phyloP scores from a whole-genome alignment of 1,140 invertebrate species.

The Gryon sp. region DNA sequence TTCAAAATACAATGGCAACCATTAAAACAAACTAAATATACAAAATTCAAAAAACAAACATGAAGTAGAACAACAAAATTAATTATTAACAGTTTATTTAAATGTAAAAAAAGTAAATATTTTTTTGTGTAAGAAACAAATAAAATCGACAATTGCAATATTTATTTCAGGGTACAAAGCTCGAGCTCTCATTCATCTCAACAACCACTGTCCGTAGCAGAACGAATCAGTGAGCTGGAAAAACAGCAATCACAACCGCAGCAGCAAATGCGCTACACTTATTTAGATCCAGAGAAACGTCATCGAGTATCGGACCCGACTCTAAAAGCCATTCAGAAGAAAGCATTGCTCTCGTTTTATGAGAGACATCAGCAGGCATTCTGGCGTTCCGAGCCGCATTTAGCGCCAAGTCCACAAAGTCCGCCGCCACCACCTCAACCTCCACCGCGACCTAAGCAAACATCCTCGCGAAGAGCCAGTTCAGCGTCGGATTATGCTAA shows the following conservation, averaged over 20 bases:
- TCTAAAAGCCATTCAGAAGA: slow-evolving; percentile 92
- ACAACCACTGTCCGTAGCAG: slow-evolving; percentile 84
- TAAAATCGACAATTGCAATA: neutral
- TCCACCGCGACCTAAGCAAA: slow-evolving; percentile 80
- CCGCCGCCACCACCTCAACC: slow-evolving; percentile 78
- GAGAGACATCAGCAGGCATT: slow-evolving; percentile 85
- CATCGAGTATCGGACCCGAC: slow-evolving; percentile 87
- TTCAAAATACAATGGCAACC: too few relatives aligned
- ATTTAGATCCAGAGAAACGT: slow-evolving; percentile 88
- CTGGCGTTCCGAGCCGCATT: slow-evolving; percentile 83
- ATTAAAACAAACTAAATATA: too few relatives aligned
- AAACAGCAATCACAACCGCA: slow-evolving; percentile 74
- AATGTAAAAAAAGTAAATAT: too few relatives aligned
- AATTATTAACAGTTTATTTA: too few relatives aligned
- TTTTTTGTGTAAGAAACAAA: too few relatives aligned
- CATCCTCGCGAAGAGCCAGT: slow-evolving; percentile 82
- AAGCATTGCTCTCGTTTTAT: slow-evolving; percentile 91
- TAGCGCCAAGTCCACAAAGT: slow-evolving; percentile 71
- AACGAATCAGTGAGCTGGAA: slow-evolving; percentile 87
- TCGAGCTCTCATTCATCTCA: slow-evolving; percentile 73
- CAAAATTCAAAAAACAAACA: too few relatives aligned
- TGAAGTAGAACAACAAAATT: too few relatives aligned
- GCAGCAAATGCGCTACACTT: slow-evolving; percentile 84
- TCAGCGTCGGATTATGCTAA: slow-evolving; percentile 85
- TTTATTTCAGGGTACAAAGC: slow-evolving; percentile 67